Base-by-base conservation (phyloP, 1,140 invertebrate genomes). In the Medauroidea extradentata region DNA sequence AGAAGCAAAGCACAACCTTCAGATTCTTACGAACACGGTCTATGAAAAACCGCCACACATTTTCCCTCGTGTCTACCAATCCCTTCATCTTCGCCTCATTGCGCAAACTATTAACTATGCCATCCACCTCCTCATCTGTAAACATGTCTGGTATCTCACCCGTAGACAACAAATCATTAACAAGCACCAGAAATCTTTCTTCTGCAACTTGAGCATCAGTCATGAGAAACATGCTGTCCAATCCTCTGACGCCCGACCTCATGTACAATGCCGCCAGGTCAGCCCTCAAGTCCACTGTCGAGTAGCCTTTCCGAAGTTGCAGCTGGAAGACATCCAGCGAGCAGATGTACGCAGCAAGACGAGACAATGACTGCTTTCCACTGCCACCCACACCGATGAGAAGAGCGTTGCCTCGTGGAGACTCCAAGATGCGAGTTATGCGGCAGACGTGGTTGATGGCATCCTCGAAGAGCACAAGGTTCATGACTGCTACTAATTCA, bases 21-120 rank as follows among this genome's bases (percentile, higher is more conserved):
- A 91, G 67, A 66, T 83, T 75, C 44, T 77, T 79, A 54, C 92
- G 80, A 11, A 96, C 93, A 70, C 90, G 84, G 65, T 95, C 90
- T 63, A 98, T 95, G 70, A 96, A 98, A 76, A 93, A 94, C 71
- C 87, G 89, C 94, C 94, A 98, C 70, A 94, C 96, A 69, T 94
- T 96, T 71, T 98, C 94, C 63, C 86, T 82, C 0, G 90, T 90
- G 73, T 97, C 94, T 56, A 85, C 77, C 53, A 94, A 77, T 9
- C 94, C 95, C 2, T 83, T 74, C 50, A 81, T 83, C 81, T 89
- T 94, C 29, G 96, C 93, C 80, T 97, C 94, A 70, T 86, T 89
- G 65, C 88, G 79, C 4, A 97, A 80, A 5, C 81, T 83, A 64
- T 82, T 85, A 21, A 96, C 86, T 55, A 97, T 86, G 67, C 92